Evolutionary conservation across 2,113 vertebrate genomes (phyloP).

Genomic region (Galemys pyrenaicus): DNA sequence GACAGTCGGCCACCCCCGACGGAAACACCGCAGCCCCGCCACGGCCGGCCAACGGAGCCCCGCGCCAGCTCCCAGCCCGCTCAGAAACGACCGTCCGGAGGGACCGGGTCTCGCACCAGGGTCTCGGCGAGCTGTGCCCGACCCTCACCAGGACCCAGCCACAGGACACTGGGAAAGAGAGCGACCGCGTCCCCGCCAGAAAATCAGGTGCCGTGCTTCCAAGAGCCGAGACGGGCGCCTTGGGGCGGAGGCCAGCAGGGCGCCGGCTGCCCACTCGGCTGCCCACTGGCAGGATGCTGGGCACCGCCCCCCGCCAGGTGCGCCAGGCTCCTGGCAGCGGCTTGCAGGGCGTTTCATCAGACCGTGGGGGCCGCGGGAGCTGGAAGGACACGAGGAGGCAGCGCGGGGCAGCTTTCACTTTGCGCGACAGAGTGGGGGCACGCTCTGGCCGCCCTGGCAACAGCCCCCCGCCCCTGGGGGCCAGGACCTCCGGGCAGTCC

Average conservation of each 20-base stretch:
- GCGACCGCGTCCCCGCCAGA: background rate
- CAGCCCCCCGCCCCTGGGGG: background rate
- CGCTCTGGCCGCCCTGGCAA: background rate
- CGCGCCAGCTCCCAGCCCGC: background rate
- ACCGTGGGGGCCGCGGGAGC: slow-evolving; percentile 7
- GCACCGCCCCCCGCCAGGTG: background rate
- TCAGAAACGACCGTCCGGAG: background rate
- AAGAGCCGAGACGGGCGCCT: background rate
- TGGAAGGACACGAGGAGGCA: background rate
- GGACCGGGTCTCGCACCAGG: too few relatives aligned
- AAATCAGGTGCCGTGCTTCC: background rate
- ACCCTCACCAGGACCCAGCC: too few relatives aligned
- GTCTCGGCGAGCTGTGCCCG: too few relatives aligned
- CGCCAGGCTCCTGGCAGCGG: background rate
- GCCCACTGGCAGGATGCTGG: too few relatives aligned
- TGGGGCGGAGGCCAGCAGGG: too few relatives aligned
- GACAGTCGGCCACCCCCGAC: background rate
- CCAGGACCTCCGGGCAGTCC: rapidly evolving
- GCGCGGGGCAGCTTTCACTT: background rate
- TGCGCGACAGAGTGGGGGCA: background rate
- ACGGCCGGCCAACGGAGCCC: background rate
- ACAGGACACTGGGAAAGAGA: too few relatives aligned
- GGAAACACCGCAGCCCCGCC: background rate
- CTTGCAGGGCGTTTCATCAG: slow-evolving; percentile 67
- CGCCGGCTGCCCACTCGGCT: too few relatives aligned